Evolutionary conservation across 2,888 invertebrate genomes (phyloP), one percentile per base, ranked within the genome.

Genomic region (Mimumesa dahlbomi): DNA sequence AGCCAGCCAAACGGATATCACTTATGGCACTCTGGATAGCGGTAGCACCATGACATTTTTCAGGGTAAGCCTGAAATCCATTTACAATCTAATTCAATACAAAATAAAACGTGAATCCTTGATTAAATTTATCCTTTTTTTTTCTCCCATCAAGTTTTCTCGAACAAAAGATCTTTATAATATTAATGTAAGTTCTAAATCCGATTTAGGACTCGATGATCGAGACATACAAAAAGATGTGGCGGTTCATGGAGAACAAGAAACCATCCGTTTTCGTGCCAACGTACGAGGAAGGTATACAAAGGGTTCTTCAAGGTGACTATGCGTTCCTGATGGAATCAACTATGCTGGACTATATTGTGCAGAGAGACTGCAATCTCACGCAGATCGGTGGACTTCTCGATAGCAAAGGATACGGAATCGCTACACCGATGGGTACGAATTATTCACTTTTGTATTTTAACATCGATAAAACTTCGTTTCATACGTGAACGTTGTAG

Each of bases 311-410:
- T 49, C 92, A 93, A 81, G 95, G 94, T 2, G 94, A 96, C 87
- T 97, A 96, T 88, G 97, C 97, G 19, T 97, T 95, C 85, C 91
- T 97, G 21, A 96, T 97, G 94, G 97, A 97, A 88, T 96, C 96
- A 1, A 95, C 96, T 0, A 95, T 95, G 92, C 90, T 97, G 34
- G 97, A 97, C 87, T 97, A 95, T 87, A 93, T 93, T 72, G 94
- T 95, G 38, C 94, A 95, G 87, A 90, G 96, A 36, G 93, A 96
- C 85, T 97, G 97, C 87, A 95, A 96, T 87, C 91, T 97, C 40
- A 96, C 96, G 16, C 96, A 96, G 90, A 95, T 97, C 53, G 96
- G 96, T 0, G 96, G 95, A 0, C 91, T 95, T 3, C 89, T 96
- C 0, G 96, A 96, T 85, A 94, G 94, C 19, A 96, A 96, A 88